Conservation (phyloP, 2,113 vertebrate genomes). For the Sciurus niger region DNA sequence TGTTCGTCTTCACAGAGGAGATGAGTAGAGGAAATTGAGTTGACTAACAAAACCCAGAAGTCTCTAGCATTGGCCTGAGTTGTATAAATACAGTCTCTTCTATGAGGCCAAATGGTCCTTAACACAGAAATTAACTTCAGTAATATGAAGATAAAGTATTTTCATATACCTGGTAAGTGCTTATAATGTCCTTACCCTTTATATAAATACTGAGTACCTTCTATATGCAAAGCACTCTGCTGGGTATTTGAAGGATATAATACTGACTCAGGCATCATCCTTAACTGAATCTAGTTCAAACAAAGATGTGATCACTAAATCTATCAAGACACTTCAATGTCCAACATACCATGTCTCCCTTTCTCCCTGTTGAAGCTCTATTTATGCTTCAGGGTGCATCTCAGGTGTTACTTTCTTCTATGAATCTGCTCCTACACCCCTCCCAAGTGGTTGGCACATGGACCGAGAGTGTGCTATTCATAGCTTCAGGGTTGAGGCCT, state of each 20-base stretch:
- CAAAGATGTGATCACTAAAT: not conserved
- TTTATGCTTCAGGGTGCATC: not conserved
- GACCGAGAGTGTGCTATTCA: not conserved
- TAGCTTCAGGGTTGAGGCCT: too few species aligned
- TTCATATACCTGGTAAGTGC: not conserved
- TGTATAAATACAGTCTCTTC: not conserved
- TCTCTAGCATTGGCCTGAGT: not conserved
- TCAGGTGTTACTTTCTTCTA: not conserved
- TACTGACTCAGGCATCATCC: not conserved
- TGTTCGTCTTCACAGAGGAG: not conserved
- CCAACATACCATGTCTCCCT: not conserved
- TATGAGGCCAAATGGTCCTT: not conserved
- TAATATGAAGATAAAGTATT: not conserved
- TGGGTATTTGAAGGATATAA: not conserved
- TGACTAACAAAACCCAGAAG: not conserved
- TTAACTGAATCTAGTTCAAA: constrained; percentile 11
- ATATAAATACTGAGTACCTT: not conserved
- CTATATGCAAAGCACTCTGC: not conserved
- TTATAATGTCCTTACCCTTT: constrained; percentile 13
- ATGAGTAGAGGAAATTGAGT: not conserved
- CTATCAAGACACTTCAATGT: not conserved
- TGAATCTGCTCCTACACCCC: not conserved
- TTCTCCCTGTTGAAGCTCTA: not conserved
- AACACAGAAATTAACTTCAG: not conserved
- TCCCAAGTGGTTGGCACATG: not conserved